A percentile compares a stretch with the other conserved stretches of the same genome.
Conservation (phyloP, 92 coral and sea anemone genomes). For the Montipora capitata region DNA sequence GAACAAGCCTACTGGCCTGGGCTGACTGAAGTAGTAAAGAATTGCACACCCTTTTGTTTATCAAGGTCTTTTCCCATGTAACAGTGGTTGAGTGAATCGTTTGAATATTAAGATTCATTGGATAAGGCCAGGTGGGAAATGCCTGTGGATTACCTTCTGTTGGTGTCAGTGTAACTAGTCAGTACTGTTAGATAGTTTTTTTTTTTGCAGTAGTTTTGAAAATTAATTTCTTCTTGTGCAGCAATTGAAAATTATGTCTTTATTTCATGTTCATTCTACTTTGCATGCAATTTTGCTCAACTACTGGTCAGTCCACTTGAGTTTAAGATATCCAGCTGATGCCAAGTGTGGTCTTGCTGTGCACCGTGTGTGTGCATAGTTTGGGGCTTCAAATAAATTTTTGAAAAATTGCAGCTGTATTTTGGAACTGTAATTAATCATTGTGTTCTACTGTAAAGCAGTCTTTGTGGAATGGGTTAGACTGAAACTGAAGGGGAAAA, state of each 20-base stretch:
- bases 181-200: background rate
- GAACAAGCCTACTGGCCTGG: background rate
- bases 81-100: background rate
- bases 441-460: conserved; percentile 15
- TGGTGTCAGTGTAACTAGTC: background rate
- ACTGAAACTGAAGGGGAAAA: too few species aligned
- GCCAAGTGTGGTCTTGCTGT: background rate
- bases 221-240: background rate
- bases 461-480: background rate
- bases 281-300: background rate
- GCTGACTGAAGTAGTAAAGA: too few species aligned
- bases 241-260: background rate
- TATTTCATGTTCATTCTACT: background rate
- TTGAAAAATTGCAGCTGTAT: conserved; percentile 55
- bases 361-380: background rate
- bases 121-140: background rate
- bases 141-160: background rate
- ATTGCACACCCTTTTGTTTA: background rate
- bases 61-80: background rate
- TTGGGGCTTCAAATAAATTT: conserved; percentile 32
- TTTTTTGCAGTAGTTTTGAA: too few species aligned
- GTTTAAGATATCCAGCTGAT: conserved; percentile 5
- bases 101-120: conserved; percentile 1
- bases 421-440: conserved; percentile 2
- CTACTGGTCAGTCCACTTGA: background rate